phyloP scores from a whole-genome alignment of 2,888 invertebrate species.

The Cheilosia variabilis region DNA sequence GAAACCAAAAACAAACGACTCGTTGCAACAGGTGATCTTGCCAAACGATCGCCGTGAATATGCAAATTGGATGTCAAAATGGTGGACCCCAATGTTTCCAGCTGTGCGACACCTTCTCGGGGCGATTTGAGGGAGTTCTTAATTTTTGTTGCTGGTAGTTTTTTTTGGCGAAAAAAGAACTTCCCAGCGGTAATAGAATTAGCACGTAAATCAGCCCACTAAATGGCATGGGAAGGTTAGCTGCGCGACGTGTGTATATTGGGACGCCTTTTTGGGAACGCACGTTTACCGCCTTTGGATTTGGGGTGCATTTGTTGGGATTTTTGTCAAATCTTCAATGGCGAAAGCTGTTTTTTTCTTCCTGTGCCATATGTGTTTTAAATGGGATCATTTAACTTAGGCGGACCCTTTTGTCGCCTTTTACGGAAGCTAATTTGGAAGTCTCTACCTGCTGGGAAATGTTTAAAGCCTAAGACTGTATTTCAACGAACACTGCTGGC shows the following conservation, averaged over 20 bases:
- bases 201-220: constrained; percentile 1
- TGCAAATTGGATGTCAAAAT: constrained; percentile 36
- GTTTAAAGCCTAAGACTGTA: too few species aligned
- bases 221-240: background rate
- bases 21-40: constrained; percentile 26
- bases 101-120: constrained; percentile 32
- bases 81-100: background rate
- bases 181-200: constrained; percentile 5
- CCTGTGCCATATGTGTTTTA: too few species aligned
- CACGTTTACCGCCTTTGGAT: background rate
- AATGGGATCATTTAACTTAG: too few species aligned
- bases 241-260: background rate
- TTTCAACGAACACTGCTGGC: too few species aligned
- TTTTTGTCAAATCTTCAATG: too few species aligned
- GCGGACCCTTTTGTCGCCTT: too few species aligned
- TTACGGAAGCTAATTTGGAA: too few species aligned
- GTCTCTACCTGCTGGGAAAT: too few species aligned
- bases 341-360: too few species aligned
- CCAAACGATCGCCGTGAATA: constrained; percentile 9
- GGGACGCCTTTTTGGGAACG: background rate
- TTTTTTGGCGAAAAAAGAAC: background rate
- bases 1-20: constrained; percentile 25
- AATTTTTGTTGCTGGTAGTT: background rate
- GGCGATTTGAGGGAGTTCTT: background rate
- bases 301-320: background rate